Base-by-base conservation (phyloP, 2,888 invertebrate species). In the Nowickia ferox region DNA sequence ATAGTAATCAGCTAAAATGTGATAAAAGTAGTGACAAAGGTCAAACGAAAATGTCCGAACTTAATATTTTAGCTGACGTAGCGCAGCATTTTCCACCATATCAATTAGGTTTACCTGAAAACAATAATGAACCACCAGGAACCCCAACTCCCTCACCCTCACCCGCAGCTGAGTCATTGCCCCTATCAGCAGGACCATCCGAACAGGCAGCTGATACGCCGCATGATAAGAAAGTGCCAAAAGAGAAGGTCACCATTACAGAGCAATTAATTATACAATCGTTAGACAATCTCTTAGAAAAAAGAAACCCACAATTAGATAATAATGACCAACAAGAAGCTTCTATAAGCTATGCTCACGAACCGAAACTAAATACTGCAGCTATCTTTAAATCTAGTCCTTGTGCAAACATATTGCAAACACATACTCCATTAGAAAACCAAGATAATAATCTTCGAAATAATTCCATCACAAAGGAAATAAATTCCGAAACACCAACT, bases 51-150 rank as follows among this genome's bases (percentile, higher is more conserved):
- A 55, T 72, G 61, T 48, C 61, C 30, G 86, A 86, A 57, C 61
- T 66, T 22, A 83, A 71, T 57, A 72, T 86, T 42, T 79, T 86
- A 79, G 83, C 76, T 22, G 79, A 76, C 61, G 83, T 80, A 44
- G 83, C 83, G 9, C 75, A 83, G 55, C 75, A 71, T 79, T 72
- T 86, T 76, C 69, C 83, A 59, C 77, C 83, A 84, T 78, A 84
- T 74, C 77, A 77, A 46, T 77, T 78, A 84, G 72, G 74, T 40
- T 71, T 57, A 57, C 76, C 69, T 65, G 61, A 61, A 68, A 59
- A 53, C 66, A 65, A 72, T 65, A 69, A 51, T 48, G 30, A 30
- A 30, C 40, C 38, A 66, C 59, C 65, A 65, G 48, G 15, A 74
- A 30, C 66, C 42, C 22, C 42, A 15, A 42, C 57, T 51, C 48